phyloP scores from a whole-genome alignment of 1,140 invertebrate species.

The Drosophila sulfurigaster region DNA sequence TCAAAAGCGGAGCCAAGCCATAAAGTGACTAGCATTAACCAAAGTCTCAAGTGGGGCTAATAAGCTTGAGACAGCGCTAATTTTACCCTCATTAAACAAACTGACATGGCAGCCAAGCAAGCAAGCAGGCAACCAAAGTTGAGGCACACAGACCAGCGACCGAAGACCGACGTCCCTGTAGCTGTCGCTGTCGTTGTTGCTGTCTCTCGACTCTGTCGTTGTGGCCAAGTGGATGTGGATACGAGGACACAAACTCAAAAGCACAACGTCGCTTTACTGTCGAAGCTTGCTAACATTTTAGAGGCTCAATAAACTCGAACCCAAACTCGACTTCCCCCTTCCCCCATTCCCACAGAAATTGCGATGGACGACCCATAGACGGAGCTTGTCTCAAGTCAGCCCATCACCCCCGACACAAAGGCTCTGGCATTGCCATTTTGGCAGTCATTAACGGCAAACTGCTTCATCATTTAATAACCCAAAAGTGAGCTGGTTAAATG shows the following conservation, averaged over 20 bases:
- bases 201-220: not conserved
- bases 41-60: constrained; percentile 80
- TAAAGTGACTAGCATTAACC: constrained; percentile 80
- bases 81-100: constrained; percentile 84
- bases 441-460: constrained; percentile 83
- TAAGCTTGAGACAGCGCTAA: constrained; percentile 83
- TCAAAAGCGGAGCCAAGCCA: constrained; percentile 50
- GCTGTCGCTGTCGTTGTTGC: constrained; percentile 19
- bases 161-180: constrained; percentile 5
- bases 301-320: constrained; percentile 80
- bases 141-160: constrained; percentile 22
- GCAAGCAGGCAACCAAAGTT: constrained; percentile 33
- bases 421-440: constrained; percentile 73
- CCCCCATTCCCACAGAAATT: not conserved
- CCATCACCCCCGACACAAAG: constrained; percentile 11
- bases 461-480: constrained; percentile 84
- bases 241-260: constrained; percentile 22
- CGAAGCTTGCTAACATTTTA: constrained; percentile 63
- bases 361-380: constrained; percentile 41
- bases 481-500: constrained; percentile 84
- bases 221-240: constrained; percentile 4
- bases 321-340: not conserved
- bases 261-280: constrained; percentile 20
- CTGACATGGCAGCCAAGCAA: constrained; percentile 69
- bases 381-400: constrained; percentile 20